Percentiles rank a stretch among this genome's conserved stretches.
These are phyloP conservation scores for Macheiramphus alcinus DNA, from an alignment of 2,113 vertebrate genomes.

Conservation along the genomic window DNA sequence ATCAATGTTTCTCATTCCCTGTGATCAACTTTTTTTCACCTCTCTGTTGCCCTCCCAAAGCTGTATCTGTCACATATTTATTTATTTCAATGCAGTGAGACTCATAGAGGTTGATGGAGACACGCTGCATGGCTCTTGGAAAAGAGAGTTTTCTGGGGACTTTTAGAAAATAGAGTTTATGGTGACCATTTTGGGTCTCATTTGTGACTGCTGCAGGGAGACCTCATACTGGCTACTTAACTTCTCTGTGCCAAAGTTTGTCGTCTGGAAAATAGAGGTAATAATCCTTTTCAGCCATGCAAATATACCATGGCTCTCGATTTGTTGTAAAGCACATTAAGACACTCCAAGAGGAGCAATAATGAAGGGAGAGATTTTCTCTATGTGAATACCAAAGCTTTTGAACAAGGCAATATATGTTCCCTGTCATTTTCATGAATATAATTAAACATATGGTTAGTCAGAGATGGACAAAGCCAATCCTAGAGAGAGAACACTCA, in stretches of 20 bases:
- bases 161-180: neutral
- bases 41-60: neutral
- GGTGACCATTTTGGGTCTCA: neutral
- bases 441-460: constrained; percentile 23
- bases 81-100: neutral
- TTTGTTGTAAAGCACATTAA: constrained; percentile 3
- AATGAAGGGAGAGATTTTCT: constrained; percentile 23
- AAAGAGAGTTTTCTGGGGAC: neutral
- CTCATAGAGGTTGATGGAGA: neutral
- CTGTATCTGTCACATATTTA: neutral
- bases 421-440: neutral
- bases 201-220: neutral
- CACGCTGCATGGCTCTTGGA: neutral
- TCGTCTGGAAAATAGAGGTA: constrained; percentile 41
- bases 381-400: constrained; percentile 13
- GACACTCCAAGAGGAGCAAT: constrained; percentile 10
- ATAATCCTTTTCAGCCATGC: constrained; percentile 29
- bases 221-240: neutral
- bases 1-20: neutral
- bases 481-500: neutral
- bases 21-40: neutral
- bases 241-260: constrained; percentile 7
- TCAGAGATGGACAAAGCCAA: neutral
- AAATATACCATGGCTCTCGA: neutral
- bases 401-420: neutral